These are phyloP conservation scores for Tachystola acroxantha DNA, from an alignment of 2,888 invertebrate species.

Conservation along the genomic window DNA sequence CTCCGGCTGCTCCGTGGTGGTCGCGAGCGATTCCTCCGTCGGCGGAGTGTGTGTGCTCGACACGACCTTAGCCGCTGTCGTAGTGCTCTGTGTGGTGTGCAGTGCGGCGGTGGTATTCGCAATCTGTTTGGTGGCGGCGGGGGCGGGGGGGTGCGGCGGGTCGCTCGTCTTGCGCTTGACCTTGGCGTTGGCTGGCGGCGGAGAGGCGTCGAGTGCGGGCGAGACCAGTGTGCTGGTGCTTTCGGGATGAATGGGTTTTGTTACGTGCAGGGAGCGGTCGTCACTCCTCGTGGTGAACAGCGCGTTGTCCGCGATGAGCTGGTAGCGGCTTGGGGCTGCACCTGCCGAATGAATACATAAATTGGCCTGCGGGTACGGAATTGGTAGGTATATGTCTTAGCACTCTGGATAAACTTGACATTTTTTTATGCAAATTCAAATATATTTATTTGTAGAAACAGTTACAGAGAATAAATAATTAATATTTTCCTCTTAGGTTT, in stretches of 20 bases:
- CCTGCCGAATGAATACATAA: no score
- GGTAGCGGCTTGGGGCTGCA: constrained; percentile 9
- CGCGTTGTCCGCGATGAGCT: constrained; percentile 26
- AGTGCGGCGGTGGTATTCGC: constrained; percentile 22
- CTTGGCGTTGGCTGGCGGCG: constrained; percentile 36
- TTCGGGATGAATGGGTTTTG: constrained; percentile 36
- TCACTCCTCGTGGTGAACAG: constrained; percentile 35
- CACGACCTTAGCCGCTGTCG: constrained; percentile 16
- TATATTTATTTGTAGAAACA: no score
- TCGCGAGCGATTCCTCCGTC: constrained; percentile 19
- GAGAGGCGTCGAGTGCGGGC: constrained; percentile 22
- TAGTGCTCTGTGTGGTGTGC: constrained; percentile 18
- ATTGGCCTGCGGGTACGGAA: no score
- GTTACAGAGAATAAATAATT: no score
- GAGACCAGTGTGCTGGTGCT: constrained; percentile 34
- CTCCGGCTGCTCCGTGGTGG: constrained; percentile 51
- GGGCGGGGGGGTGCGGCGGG: constrained; percentile 18
- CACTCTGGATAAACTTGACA: no score
- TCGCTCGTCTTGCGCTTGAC: constrained; percentile 58
- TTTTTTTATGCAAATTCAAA: no score
- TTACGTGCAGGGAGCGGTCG: constrained; percentile 43
- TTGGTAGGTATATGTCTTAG: no score
- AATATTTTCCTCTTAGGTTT: no score
- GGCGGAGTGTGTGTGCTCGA: constrained; percentile 17
- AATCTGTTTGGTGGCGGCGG: constrained; percentile 20